Conservation (phyloP, 2,113 vertebrate species). For the Trogon surrucura region DNA sequence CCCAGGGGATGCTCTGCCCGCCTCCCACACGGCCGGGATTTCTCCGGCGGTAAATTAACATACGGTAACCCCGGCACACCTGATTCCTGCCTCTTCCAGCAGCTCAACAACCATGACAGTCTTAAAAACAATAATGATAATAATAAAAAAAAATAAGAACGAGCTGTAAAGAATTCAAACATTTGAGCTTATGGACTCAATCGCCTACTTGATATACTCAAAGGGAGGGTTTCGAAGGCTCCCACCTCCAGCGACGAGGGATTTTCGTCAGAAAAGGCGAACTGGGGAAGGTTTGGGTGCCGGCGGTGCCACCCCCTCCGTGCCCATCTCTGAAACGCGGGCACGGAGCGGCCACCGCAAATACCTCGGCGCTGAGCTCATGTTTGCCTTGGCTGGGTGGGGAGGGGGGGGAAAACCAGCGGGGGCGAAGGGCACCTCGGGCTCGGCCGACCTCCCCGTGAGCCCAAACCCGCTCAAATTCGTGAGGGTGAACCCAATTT, state of each 20-base stretch:
- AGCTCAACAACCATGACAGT: background rate
- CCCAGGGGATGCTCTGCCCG: fast-evolving
- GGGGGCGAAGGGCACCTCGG: background rate
- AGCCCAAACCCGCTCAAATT: background rate
- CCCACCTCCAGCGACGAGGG: fast-evolving
- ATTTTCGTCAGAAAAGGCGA: background rate
- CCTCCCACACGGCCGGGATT: background rate
- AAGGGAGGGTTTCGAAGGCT: background rate
- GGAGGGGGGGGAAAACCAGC: background rate
- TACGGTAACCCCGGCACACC: fast-evolving
- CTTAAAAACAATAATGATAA: background rate
- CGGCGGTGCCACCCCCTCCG: background rate
- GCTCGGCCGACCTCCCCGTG: fast-evolving
- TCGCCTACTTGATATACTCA: background rate
- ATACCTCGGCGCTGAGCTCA: constrained; percentile 26
- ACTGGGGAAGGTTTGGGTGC: fast-evolving
- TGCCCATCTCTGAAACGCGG: background rate
- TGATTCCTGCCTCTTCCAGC: background rate
- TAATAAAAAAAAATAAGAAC: background rate
- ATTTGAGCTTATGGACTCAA: background rate
- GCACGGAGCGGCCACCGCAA: background rate
- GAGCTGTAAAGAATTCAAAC: background rate
- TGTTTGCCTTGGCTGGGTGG: background rate
- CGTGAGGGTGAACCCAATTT: background rate
- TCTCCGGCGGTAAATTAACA: background rate